These are phyloP conservation scores for Argyresthia goedartella DNA, from an alignment of 2,888 invertebrate species.

Conservation along the genomic window DNA sequence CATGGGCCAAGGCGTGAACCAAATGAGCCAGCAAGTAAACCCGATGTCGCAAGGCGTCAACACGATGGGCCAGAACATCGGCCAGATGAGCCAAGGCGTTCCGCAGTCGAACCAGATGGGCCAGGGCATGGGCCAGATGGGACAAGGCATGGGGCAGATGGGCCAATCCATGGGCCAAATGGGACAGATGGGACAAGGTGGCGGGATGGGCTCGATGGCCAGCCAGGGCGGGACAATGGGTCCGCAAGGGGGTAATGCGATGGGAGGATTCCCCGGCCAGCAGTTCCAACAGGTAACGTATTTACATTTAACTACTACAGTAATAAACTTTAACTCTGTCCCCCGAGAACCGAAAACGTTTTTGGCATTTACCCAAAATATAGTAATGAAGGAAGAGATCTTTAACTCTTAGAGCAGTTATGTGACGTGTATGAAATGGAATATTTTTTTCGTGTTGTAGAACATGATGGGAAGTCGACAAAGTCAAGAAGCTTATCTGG, in stretches of 20 bases:
- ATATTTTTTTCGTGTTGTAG: conserved; percentile 35
- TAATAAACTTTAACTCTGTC: not conserved
- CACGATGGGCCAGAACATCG: conserved; percentile 54
- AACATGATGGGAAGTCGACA: conserved; percentile 73
- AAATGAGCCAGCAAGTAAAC: conserved; percentile 64
- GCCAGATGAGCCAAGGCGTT: conserved; percentile 62
- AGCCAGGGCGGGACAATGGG: conserved; percentile 64
- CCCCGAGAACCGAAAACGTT: too few relatives aligned
- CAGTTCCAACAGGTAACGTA: conserved; percentile 63
- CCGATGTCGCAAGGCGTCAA: conserved; percentile 58
- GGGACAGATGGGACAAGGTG: conserved; percentile 63
- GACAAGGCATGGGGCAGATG: conserved; percentile 59
- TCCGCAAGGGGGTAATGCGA: conserved; percentile 57
- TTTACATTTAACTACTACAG: not conserved
- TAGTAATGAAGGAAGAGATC: too few relatives aligned
- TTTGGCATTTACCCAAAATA: not conserved
- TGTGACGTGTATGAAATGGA: not conserved
- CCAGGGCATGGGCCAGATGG: conserved; percentile 57
- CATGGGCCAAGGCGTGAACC: conserved; percentile 58
- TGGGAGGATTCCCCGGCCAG: conserved; percentile 67
- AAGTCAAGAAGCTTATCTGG: conserved; percentile 66
- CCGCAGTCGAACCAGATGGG: conserved; percentile 55
- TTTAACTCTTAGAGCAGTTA: not conserved
- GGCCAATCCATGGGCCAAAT: conserved; percentile 67
- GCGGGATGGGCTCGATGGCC: conserved; percentile 55